Conservation (phyloP, 2,113 vertebrate species). For the Podocnemis expansa region DNA sequence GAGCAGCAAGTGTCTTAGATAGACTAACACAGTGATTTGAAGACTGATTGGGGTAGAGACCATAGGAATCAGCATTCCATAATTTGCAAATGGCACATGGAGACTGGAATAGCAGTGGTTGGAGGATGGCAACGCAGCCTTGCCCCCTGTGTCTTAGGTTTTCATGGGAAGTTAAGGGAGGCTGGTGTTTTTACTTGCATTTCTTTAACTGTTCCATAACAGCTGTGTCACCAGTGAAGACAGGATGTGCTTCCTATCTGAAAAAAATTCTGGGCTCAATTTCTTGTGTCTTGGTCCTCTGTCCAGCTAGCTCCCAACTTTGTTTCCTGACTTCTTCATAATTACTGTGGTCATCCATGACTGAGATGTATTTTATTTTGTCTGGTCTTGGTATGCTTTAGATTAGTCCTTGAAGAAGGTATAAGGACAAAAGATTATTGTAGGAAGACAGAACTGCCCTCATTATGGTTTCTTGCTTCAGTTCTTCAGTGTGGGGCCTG, state of each 20-base stretch:
- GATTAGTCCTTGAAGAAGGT: background rate
- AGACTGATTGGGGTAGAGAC: background rate
- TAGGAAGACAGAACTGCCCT: background rate
- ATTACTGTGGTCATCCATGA: background rate
- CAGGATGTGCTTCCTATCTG: background rate
- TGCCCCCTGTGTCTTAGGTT: background rate
- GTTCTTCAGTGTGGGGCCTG: background rate
- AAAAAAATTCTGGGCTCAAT: background rate
- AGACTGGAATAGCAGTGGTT: background rate
- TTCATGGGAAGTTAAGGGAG: background rate
- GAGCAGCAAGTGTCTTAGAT: background rate
- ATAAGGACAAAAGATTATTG: fast-evolving
- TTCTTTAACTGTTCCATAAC: background rate
- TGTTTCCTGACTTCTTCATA: background rate
- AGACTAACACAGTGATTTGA: background rate
- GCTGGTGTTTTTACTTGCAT: background rate
- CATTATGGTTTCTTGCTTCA: background rate
- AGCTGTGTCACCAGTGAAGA: background rate
- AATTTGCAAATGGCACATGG: fast-evolving
- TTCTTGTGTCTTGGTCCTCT: background rate
- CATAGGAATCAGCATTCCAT: fast-evolving
- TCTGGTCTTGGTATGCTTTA: background rate
- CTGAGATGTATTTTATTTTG: background rate
- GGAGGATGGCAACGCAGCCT: background rate
- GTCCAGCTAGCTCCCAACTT: background rate